phyloP scores from a whole-genome alignment of 2,113 vertebrate genomes.

The Upupa epops region DNA sequence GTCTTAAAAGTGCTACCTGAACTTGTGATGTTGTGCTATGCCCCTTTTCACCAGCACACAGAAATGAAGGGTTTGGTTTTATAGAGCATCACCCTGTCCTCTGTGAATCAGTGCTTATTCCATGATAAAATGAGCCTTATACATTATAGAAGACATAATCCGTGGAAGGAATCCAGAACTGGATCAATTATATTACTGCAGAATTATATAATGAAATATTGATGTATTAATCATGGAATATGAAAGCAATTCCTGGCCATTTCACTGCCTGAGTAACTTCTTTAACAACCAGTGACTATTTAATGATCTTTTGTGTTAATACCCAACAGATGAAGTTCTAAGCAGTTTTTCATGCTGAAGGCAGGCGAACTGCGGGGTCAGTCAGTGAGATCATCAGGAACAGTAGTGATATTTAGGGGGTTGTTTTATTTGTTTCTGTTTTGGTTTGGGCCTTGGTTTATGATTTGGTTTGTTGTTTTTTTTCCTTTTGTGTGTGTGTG shows the following conservation, averaged over 20 bases:
- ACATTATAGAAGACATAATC: neutral
- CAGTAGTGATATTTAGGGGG: rapidly evolving
- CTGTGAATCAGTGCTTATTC: neutral
- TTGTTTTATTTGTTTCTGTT: neutral
- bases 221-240: neutral
- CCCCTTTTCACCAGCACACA: neutral
- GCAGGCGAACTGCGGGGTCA: neutral
- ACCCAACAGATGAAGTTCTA: neutral
- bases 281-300: neutral
- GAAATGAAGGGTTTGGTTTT: neutral
- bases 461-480: neutral
- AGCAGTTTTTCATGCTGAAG: neutral
- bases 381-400: neutral
- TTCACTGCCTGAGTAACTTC: neutral
- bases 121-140: neutral
- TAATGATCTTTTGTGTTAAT: neutral
- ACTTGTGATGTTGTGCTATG: neutral
- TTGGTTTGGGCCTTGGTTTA: no score
- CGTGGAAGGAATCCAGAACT: neutral
- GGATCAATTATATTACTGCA: neutral
- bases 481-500: neutral
- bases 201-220: neutral
- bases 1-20: neutral
- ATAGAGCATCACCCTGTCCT: neutral
- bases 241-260: neutral